phyloP scores from a whole-genome alignment of 2,113 vertebrate genomes.

The Atractosteus spatula region DNA sequence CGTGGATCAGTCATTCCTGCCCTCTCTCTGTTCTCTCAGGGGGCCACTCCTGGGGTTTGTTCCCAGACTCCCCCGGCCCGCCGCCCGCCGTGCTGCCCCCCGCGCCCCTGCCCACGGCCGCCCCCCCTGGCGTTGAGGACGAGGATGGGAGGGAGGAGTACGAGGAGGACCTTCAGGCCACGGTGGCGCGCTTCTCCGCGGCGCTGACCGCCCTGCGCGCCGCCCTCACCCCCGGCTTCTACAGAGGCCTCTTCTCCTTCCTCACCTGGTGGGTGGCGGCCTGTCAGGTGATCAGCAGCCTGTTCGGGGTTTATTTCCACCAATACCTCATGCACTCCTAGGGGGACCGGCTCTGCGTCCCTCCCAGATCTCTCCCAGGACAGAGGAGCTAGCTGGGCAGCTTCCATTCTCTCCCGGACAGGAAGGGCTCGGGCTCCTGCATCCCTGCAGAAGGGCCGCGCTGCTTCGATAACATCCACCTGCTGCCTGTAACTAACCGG shows the following conservation, averaged over 20 bases:
- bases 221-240: conserved; percentile 77
- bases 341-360: not conserved
- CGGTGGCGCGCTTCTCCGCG: conserved; percentile 67
- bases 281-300: conserved; percentile 86
- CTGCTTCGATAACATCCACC: no score
- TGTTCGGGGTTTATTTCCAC: conserved; percentile 94
- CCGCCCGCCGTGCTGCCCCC: conserved; percentile 29
- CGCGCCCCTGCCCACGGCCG: not conserved
- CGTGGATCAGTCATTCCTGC: no score
- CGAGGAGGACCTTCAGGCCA: conserved; percentile 69
- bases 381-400: no score
- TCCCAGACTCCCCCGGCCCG: conserved; percentile 37
- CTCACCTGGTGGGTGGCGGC: conserved; percentile 90
- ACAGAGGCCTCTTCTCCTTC: conserved; percentile 82
- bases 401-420: no score
- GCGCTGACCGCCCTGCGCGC: conserved; percentile 59
- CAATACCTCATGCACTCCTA: conserved; percentile 82
- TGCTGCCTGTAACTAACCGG: no score
- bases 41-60: conserved; percentile 81
- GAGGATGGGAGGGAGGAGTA: conserved; percentile 56
- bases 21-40: conserved; percentile 53
- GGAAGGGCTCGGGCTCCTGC: no score
- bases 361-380: no score
- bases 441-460: no score
- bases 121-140: conserved; percentile 33